Percentiles rank a stretch among this genome's conserved stretches.
phyloP scores from a whole-genome alignment of 2,888 invertebrate species.

The Troides helena region DNA sequence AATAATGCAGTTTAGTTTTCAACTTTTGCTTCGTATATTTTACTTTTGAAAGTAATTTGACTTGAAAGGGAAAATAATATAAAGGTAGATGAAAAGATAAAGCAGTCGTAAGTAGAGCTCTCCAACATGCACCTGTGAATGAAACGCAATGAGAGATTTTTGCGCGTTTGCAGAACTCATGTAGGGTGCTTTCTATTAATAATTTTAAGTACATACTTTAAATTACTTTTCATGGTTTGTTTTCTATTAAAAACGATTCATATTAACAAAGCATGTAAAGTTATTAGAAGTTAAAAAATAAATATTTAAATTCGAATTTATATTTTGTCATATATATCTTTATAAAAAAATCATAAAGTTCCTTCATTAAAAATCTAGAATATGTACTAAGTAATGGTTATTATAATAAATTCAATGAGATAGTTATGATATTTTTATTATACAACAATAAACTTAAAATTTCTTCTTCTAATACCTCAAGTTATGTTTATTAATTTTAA shows the following conservation, averaged over 20 bases:
- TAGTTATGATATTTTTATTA: too few relatives aligned
- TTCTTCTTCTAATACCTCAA: not conserved
- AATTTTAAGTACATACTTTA: slow-evolving; percentile 20
- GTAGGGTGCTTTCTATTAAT: slow-evolving; percentile 21
- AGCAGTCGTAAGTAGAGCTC: slow-evolving; percentile 17
- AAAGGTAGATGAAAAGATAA: slow-evolving; percentile 23
- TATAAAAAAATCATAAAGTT: too few relatives aligned
- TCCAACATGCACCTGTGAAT: slow-evolving; percentile 18
- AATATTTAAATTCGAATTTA: too few relatives aligned
- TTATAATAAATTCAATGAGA: too few relatives aligned
- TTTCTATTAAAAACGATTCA: not conserved
- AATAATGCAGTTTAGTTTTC: not conserved
- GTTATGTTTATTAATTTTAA: not conserved
- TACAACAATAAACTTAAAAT: not conserved
- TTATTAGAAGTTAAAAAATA: too few relatives aligned
- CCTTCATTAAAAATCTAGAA: too few relatives aligned
- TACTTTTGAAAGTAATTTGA: slow-evolving; percentile 18
- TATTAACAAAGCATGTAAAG: too few relatives aligned
- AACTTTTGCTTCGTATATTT: slow-evolving; percentile 2
- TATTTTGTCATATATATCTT: too few relatives aligned
- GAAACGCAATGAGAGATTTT: slow-evolving; percentile 22
- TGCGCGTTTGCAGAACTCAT: slow-evolving; percentile 17
- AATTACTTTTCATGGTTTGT: slow-evolving; percentile 8
- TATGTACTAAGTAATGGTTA: too few relatives aligned
- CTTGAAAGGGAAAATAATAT: slow-evolving; percentile 16